Base-by-base conservation (phyloP, 2,113 vertebrate genomes). In the Cynopterus brachyotis region DNA sequence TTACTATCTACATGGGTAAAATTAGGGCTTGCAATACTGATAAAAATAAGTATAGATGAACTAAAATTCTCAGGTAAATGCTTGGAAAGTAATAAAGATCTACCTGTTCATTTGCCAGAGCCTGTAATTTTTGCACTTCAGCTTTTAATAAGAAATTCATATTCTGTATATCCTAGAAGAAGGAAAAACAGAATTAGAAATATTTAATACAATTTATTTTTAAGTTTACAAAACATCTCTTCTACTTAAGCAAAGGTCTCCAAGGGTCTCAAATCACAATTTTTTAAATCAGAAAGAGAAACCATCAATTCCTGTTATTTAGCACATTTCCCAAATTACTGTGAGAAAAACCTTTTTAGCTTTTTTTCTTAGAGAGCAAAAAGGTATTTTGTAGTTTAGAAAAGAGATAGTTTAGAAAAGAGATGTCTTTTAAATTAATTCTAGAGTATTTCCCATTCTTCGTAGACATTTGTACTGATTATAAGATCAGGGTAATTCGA, bases 41-140 rank as follows among this genome's bases (percentile, higher is more conserved):
- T 53, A 22, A 89, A 93, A 91, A 55, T 62, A 95, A 94, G 11
- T 67, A 80, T 2, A 94, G 10, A 67, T 55, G 84, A 87, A 83
- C 32, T 73, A 37, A 90, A 89, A 90, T 62, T 95, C 62, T 95
- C 11, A 94, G 12, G 32, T 72, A 81, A 95, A 92, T 82, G 19
- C 53, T 73, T 67, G 82, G 82, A 94, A 91, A 83, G 55, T n/a
- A 96, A 75, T 79, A 62, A 92, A 59, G 17, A 60, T 94, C 96
- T 82, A 99, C 99, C 99, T 99, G 99, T 93, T 99, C 99, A 97
- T 99, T 99, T 98, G 99, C 99, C 96, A 99, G 98, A 95, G 98
- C 98, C 97, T 99, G 99, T 97, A 99, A 98, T 97, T 99, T 99
- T 97, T 99, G 99, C 12, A 99, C 95, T 96, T 99, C 99, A 83